phyloP scores from a whole-genome alignment of 2,797 vertebrate genomes.

The Arnoldichthys spilopterus region DNA sequence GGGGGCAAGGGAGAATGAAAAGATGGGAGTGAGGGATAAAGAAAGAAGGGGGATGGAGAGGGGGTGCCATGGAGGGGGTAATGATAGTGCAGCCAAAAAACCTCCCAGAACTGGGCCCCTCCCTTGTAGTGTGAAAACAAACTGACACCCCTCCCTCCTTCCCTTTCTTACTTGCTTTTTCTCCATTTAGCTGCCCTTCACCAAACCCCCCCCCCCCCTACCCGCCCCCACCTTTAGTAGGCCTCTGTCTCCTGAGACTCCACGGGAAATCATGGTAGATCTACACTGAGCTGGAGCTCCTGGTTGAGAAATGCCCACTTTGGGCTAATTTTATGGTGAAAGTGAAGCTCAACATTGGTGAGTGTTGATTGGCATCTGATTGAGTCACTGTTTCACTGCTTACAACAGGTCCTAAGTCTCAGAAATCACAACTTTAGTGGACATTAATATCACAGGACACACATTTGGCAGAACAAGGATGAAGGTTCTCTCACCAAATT shows the following conservation, averaged over 20 bases:
- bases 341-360: no score
- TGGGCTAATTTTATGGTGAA: no score
- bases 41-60: conserved; percentile 3
- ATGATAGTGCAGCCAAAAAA: conserved; percentile 53
- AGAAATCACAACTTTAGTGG: no score
- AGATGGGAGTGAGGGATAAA: conserved; percentile 42
- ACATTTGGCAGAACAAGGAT: no score
- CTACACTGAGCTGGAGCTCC: neutral
- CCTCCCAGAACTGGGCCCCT: conserved; percentile 59
- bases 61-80: conserved; percentile 16
- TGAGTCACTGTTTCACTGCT: no score
- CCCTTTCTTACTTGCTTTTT: conserved; percentile 9
- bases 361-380: no score
- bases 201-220: conserved; percentile 15
- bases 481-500: no score
- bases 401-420: no score
- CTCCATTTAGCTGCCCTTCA: neutral
- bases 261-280: neutral
- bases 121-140: conserved; percentile 52
- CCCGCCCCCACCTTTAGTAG: neutral
- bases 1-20: conserved; percentile 35
- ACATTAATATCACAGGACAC: no score
- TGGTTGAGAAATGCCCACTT: neutral
- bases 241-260: neutral
- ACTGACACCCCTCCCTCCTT: conserved; percentile 36